phyloP scores from a whole-genome alignment of 2,797 vertebrate genomes.

The Tamandua tetradactyla region DNA sequence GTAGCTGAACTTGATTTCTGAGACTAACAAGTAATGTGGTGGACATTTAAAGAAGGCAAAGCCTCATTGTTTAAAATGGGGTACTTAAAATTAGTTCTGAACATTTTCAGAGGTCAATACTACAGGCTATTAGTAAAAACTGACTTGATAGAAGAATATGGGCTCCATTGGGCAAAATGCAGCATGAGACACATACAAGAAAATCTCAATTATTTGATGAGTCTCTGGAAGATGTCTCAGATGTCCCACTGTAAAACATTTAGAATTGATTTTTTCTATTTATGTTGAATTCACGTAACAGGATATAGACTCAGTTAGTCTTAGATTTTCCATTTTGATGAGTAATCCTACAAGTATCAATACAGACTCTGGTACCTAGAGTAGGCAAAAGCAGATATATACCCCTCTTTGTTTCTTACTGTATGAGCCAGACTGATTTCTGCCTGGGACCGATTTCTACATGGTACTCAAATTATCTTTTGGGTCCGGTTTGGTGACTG shows the following conservation, averaged over 20 bases:
- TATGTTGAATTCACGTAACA: background rate
- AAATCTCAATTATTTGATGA: background rate
- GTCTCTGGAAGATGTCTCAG: background rate
- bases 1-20: background rate
- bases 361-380: background rate
- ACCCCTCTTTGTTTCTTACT: background rate
- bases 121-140: too few species aligned
- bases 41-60: background rate
- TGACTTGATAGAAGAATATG: background rate
- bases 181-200: background rate
- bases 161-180: background rate
- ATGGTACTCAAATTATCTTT: background rate
- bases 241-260: background rate
- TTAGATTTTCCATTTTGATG: constrained; percentile 4
- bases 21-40: background rate
- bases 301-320: background rate
- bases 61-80: background rate
- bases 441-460: too few species aligned
- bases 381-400: background rate
- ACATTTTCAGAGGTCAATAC: too few species aligned
- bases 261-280: background rate
- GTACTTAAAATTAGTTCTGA: background rate
- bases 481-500: background rate
- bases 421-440: background rate
- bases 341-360: background rate